A percentile compares a stretch with the other conserved stretches of the same genome.
Conservation (phyloP, 2,888 invertebrate species). For the Clepsis dumicolana region DNA sequence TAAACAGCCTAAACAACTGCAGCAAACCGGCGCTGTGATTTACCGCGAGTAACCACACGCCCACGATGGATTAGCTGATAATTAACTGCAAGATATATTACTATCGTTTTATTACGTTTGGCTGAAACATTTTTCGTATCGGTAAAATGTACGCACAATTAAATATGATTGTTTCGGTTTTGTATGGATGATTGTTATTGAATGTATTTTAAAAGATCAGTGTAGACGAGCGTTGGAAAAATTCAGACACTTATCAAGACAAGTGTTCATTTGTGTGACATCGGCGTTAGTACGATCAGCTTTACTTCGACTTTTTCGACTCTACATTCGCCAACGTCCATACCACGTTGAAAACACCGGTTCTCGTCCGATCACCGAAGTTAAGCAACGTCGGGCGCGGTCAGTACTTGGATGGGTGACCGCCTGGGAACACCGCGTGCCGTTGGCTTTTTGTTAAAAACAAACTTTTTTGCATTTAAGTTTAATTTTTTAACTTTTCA, state of each 20-base stretch:
- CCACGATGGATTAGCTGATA: slow-evolving; percentile 27
- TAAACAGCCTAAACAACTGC: slow-evolving; percentile 26
- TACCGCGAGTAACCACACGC: slow-evolving; percentile 7
- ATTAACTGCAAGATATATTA: slow-evolving; percentile 8
- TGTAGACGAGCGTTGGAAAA: no score
- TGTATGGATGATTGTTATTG: no score
- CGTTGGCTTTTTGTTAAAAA: slow-evolving; percentile 43
- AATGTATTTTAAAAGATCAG: no score
- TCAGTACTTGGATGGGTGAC: slow-evolving; percentile 52
- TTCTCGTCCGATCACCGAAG: slow-evolving; percentile 53
- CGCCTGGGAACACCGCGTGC: slow-evolving; percentile 51
- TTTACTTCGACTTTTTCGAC: neutral
- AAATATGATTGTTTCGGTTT: no score
- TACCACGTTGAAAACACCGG: slow-evolving; percentile 51
- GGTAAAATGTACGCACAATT: no score
- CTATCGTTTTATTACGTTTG: slow-evolving; percentile 15
- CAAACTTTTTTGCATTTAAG: neutral
- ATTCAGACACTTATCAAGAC: no score
- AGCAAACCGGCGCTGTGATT: slow-evolving; percentile 11
- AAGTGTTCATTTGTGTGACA: no score
- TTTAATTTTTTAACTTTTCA: neutral
- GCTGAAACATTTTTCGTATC: neutral
- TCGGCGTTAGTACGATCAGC: neutral
- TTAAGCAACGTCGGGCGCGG: slow-evolving; percentile 52
- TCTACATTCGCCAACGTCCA: slow-evolving; percentile 46